Base-by-base conservation (phyloP, 2,113 vertebrate genomes). In the Tragulus kanchil region DNA sequence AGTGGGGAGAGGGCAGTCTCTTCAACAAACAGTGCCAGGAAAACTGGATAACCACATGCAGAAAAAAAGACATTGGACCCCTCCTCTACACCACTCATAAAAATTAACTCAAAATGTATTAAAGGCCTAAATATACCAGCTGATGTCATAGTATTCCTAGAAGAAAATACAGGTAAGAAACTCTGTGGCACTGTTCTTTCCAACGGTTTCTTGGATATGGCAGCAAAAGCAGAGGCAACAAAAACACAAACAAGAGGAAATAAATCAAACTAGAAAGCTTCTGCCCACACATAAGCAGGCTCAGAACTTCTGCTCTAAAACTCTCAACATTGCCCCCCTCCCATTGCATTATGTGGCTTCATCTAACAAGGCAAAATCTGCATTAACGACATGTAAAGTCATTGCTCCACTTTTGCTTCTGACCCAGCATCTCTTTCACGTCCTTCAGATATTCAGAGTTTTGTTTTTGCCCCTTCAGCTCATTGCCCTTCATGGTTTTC, bases 381-480 rank as follows among this genome's bases (percentile, higher is more conserved):
- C 10, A 28, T 48, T 71, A 54, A 84, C 26, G 6, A 9, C 78
- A 75, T 45, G 54, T 36, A 85, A 0, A 89, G 8, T 1, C n/a
- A 21, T 4, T 91, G 89, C 54, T 95, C 81, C 67, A 31, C 52
- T 86, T 52, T 69, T 75, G 36, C 59, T 82, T 45, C 71, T 89
- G 25, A 79, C 21, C 65, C 31, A 45, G 26, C 48, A 1, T 62
- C 48, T 82, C 54, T 5, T 69, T 36, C 13, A 1, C 1, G 12
- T 83, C 48, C 94, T 89, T 86, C 42, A 93, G 88, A 93, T 83
- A 56, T 26, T 95, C 69, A 75, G 61, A 92, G 28, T 42, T 56
- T 52, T 42, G 9, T 25, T 61, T 45, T 42, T 7, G 12, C 31
- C 11, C 59, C n/a, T 92, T 42, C n/a, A 36, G 84, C 23, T 58